phyloP scores from a whole-genome alignment of 2,797 vertebrate genomes.

The Catostomus latipinnis region DNA sequence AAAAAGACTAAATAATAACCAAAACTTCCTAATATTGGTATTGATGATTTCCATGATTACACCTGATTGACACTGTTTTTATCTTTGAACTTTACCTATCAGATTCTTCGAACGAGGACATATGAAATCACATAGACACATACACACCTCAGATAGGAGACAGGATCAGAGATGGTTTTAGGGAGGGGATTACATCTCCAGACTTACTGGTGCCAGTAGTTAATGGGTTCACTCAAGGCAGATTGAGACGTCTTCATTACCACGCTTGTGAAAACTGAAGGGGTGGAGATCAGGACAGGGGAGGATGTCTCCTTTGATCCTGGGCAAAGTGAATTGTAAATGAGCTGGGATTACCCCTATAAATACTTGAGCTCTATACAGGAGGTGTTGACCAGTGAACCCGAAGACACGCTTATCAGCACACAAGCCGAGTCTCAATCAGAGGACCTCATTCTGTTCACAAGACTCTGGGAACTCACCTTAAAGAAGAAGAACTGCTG shows the following conservation, averaged over 20 bases:
- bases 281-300: slow-evolving; percentile 62
- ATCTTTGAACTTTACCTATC: slow-evolving; percentile 33
- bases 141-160: slow-evolving; percentile 49
- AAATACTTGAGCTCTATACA: slow-evolving; percentile 65
- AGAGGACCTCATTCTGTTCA: slow-evolving; percentile 17
- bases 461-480: not conserved
- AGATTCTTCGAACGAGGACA: slow-evolving; percentile 4
- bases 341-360: slow-evolving; percentile 69
- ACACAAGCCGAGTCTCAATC: slow-evolving; percentile 48
- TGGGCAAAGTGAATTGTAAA: slow-evolving; percentile 64
- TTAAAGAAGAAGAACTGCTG: slow-evolving; percentile 11
- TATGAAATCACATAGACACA: slow-evolving; percentile 41
- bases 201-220: slow-evolving; percentile 82
- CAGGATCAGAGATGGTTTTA: slow-evolving; percentile 59
- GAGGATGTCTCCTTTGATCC: slow-evolving; percentile 79
- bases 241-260: slow-evolving; percentile 84
- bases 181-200: slow-evolving; percentile 63
- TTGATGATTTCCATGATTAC: not conserved
- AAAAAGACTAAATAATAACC: not conserved
- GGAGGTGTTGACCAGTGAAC: slow-evolving; percentile 52
- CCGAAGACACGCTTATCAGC: slow-evolving; percentile 31
- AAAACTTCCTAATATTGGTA: not conserved
- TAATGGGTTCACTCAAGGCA: slow-evolving; percentile 81
- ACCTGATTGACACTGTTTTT: not conserved
- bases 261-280: slow-evolving; percentile 83